phyloP scores from a whole-genome alignment of 2,888 invertebrate species.

The Tetrapedia diversipes region DNA sequence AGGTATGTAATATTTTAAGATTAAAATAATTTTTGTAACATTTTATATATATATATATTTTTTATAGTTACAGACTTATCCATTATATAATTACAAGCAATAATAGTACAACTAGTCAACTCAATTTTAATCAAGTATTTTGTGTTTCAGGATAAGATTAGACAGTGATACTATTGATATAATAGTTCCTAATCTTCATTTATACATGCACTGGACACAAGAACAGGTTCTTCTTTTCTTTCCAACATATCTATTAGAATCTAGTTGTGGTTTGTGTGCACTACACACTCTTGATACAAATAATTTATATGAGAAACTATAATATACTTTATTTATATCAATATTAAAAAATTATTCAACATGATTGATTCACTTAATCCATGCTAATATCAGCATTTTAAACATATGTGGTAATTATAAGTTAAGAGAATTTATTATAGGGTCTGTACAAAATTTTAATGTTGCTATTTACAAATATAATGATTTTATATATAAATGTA shows the following conservation, averaged over 20 bases:
- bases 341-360: constrained; percentile 8
- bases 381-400: constrained; percentile 6
- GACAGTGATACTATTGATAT: constrained; percentile 73
- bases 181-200: constrained; percentile 73
- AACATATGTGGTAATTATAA: background rate
- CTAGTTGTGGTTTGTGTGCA: constrained; percentile 78
- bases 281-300: constrained; percentile 25
- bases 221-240: constrained; percentile 78
- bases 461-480: constrained; percentile 17
- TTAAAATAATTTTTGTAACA: background rate
- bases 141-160: constrained; percentile 72
- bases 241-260: constrained; percentile 79
- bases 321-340: constrained; percentile 39
- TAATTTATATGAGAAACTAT: constrained; percentile 66
- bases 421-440: constrained; percentile 6
- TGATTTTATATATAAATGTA: constrained; percentile 7
- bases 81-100: too few species aligned
- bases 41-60: background rate
- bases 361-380: constrained; percentile 4
- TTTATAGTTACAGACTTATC: too few species aligned
- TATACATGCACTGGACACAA: constrained; percentile 79
- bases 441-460: constrained; percentile 16
- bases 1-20: constrained; percentile 64
- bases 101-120: too few species aligned
- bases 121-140: constrained; percentile 14